Evolutionary conservation across 2,888 invertebrate genomes (phyloP).

Genomic region (Ametastegia equiseti): DNA sequence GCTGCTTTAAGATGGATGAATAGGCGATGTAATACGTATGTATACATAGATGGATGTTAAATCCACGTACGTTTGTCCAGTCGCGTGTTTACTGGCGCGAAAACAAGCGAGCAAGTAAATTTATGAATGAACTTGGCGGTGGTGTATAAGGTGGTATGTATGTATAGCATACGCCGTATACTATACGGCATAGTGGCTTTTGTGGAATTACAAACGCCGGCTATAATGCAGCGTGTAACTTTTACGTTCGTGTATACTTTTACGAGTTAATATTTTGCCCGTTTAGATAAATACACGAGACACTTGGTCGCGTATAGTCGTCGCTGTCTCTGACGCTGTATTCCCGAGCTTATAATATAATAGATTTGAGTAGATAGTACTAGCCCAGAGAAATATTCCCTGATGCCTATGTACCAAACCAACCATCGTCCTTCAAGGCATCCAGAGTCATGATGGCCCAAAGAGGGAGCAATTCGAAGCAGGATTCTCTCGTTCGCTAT

Average conservation of each 20-base stretch:
- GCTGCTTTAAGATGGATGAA: too few relatives aligned
- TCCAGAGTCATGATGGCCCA: slow-evolving; percentile 5
- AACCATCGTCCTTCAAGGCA: too few relatives aligned
- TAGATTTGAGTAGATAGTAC: slow-evolving; percentile 4
- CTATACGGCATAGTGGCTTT: slow-evolving; percentile 1
- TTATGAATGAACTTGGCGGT: slow-evolving; percentile 13
- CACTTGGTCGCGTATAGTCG: not conserved
- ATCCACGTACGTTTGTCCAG: not conserved
- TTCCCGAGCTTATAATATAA: not conserved
- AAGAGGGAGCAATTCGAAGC: not conserved
- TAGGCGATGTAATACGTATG: too few relatives aligned
- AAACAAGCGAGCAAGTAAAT: slow-evolving; percentile 4
- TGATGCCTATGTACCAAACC: not conserved
- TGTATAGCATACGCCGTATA: too few relatives aligned
- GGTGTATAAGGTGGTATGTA: not conserved
- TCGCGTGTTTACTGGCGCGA: slow-evolving; percentile 27
- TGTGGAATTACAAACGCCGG: slow-evolving; percentile 23
- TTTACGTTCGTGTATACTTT: slow-evolving; percentile 7
- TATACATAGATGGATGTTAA: not conserved
- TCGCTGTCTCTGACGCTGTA: not conserved
- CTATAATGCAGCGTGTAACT: slow-evolving; percentile 18
- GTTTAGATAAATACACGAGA: slow-evolving; percentile 22
- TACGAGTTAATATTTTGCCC: slow-evolving; percentile 15
- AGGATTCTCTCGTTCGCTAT: not conserved
- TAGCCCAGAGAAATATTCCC: not conserved